These are phyloP conservation scores for Sinhomidia bicolor DNA, from an alignment of 2,888 invertebrate genomes.

Conservation along the genomic window DNA sequence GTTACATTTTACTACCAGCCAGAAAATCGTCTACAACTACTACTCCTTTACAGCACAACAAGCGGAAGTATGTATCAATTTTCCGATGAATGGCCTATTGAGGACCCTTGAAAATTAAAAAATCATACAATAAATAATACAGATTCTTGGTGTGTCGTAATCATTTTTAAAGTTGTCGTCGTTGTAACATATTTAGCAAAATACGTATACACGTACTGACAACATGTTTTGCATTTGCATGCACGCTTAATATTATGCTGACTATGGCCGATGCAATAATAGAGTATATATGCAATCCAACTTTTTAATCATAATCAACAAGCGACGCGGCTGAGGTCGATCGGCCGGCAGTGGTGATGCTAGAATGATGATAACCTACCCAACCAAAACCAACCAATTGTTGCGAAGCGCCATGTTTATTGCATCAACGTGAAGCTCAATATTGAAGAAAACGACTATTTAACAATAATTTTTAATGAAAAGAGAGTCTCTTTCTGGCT, in stretches of 20 bases:
- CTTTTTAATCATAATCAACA: constrained; percentile 10
- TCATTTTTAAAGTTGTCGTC: background rate
- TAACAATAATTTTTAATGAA: constrained; percentile 51
- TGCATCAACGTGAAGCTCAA: constrained; percentile 38
- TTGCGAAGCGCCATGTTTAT: constrained; percentile 33
- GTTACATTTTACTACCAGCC: constrained; percentile 21
- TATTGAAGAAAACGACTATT: constrained; percentile 11
- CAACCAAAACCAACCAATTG: constrained; percentile 13
- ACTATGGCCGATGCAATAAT: constrained; percentile 18
- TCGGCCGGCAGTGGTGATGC: background rate
- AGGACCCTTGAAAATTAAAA: constrained; percentile 51
- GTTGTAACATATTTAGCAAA: constrained; percentile 28
- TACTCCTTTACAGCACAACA: constrained; percentile 25
- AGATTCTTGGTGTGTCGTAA: constrained; percentile 31
- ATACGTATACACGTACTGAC: background rate
- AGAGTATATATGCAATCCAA: background rate
- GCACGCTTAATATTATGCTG: background rate
- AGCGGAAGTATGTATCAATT: constrained; percentile 49
- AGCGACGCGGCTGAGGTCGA: background rate
- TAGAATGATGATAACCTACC: constrained; percentile 16
- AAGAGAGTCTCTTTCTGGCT: constrained; percentile 36
- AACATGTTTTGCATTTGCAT: background rate
- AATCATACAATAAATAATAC: background rate
- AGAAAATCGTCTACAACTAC: constrained; percentile 31
- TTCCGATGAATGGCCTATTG: constrained; percentile 16